A percentile compares a stretch with the other conserved stretches of the same genome.
Conservation (phyloP, 2,113 vertebrate genomes). For the Epinephelus lanceolatus region DNA sequence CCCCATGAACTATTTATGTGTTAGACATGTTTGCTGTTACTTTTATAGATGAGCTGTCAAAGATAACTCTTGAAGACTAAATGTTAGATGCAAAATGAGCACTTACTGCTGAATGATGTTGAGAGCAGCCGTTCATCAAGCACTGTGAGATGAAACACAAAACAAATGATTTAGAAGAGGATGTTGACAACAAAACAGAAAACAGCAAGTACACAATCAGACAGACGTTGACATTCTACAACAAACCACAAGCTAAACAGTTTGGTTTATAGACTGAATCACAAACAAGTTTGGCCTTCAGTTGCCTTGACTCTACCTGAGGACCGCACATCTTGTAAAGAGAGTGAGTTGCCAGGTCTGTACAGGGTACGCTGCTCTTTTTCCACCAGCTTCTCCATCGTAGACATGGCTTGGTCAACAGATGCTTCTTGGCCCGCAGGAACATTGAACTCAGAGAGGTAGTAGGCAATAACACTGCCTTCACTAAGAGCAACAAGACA, state of each 20-base stretch:
- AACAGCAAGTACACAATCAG: background rate
- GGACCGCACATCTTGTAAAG: constrained; percentile 56
- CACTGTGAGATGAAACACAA: constrained; percentile 57
- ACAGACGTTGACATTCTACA: background rate
- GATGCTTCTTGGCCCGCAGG: constrained; percentile 63
- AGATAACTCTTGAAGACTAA: background rate
- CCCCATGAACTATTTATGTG: background rate
- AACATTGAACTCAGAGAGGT: constrained; percentile 83
- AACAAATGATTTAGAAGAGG: background rate
- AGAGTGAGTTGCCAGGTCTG: constrained; percentile 16
- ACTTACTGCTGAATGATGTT: constrained; percentile 68
- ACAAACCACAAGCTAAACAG: background rate
- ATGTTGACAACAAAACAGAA: background rate
- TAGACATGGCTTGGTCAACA: constrained; percentile 67
- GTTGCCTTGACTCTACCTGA: constrained; percentile 69
- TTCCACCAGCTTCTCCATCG: constrained; percentile 38
- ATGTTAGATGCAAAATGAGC: background rate
- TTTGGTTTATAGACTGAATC: background rate
- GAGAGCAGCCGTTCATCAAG: constrained; percentile 69
- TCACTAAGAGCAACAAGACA: constrained; percentile 70
- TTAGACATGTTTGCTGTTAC: background rate
- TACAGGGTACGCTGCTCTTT: background rate
- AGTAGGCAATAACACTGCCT: constrained; percentile 86
- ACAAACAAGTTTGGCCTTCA: background rate
- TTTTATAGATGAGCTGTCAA: background rate